Evolutionary conservation across 2,113 vertebrate species (phyloP).

Genomic region (Megaceryle torquata): DNA sequence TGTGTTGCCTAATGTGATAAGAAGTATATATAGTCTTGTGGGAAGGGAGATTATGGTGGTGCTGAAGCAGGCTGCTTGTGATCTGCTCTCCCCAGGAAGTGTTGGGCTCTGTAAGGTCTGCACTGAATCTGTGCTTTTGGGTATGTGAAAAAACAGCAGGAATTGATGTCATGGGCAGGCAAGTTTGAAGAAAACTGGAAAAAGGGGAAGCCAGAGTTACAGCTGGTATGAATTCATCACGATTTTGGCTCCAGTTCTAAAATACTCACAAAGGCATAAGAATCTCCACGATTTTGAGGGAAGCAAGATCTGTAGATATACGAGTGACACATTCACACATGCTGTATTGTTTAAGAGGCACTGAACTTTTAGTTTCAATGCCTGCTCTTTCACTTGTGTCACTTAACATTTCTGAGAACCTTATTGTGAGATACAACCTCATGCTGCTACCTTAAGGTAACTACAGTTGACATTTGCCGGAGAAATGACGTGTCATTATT

Average conservation of each 20-base stretch:
- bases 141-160: background rate
- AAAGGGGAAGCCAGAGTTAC: background rate
- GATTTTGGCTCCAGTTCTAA: constrained; percentile 26
- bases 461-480: background rate
- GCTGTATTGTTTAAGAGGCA: constrained; percentile 32
- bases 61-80: background rate
- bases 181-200: background rate
- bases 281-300: constrained; percentile 37
- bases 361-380: background rate
- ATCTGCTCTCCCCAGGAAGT: background rate
- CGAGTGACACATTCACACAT: background rate
- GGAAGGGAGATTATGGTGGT: background rate
- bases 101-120: background rate
- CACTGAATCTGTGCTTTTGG: background rate
- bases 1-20: background rate
- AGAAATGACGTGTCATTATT: background rate
- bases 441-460: background rate
- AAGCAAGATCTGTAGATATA: constrained; percentile 8
- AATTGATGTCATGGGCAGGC: constrained; percentile 4
- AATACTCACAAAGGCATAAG: constrained; percentile 44
- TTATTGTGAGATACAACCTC: background rate
- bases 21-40: background rate
- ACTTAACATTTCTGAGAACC: background rate
- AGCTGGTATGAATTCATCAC: constrained; percentile 64
- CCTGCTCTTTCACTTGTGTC: background rate